phyloP scores from a whole-genome alignment of 2,113 vertebrate species.

The Nothobranchius furzeri region DNA sequence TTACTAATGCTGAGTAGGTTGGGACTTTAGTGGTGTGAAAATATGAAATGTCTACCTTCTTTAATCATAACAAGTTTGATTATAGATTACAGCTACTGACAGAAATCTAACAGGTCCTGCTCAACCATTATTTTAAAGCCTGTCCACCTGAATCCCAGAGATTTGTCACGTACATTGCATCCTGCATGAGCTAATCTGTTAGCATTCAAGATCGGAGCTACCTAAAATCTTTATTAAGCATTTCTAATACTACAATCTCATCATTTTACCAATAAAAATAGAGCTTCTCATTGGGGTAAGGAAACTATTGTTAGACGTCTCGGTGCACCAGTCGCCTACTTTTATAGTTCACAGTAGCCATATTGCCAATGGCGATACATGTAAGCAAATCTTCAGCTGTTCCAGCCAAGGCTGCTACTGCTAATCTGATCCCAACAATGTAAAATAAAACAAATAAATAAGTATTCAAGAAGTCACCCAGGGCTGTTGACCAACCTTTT shows the following conservation, averaged over 20 bases:
- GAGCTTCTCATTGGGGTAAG: conserved; percentile 39
- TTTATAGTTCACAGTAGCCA: conserved; percentile 43
- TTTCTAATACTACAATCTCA: conserved; percentile 76
- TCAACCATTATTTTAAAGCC: too few species aligned
- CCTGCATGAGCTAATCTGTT: conserved; percentile 83
- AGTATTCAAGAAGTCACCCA: conserved; percentile 67
- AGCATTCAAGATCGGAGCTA: conserved; percentile 82
- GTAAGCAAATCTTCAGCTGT: conserved; percentile 55
- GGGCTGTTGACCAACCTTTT: conserved; percentile 66
- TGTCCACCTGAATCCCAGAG: conserved; percentile 51
- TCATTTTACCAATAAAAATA: conserved; percentile 62
- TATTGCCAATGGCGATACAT: conserved; percentile 60
- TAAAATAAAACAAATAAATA: conserved; percentile 60
- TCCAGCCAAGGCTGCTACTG: conserved; percentile 52
- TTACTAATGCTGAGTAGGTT: conserved; percentile 44
- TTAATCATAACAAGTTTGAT: too few species aligned
- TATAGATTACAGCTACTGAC: conserved; percentile 6
- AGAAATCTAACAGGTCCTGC: conserved; percentile 40
- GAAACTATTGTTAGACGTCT: conserved; percentile 49
- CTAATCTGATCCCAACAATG: conserved; percentile 62
- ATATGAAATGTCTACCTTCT: conserved; percentile 14
- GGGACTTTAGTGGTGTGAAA: conserved; percentile 12
- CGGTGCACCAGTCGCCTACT: conserved; percentile 50
- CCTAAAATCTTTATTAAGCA: conserved; percentile 62
- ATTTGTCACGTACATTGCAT: conserved; percentile 74